Base-by-base conservation (phyloP, 2,888 invertebrate genomes). In the Mesopsocus fuscifrons region DNA sequence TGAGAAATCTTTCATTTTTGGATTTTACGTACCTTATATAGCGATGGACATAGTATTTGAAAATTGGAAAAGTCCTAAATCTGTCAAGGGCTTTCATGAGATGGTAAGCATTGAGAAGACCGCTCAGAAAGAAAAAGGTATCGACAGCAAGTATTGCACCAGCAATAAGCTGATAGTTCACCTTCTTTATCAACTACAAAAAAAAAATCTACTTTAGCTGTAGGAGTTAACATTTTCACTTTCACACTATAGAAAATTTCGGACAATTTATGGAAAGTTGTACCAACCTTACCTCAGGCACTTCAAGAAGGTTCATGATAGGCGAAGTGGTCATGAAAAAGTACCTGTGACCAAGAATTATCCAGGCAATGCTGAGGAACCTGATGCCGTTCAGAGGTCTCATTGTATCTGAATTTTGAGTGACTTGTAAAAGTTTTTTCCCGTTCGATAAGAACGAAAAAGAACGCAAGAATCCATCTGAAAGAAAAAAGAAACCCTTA, bases 351-450 rank as follows among this genome's bases (percentile, higher is more conserved):
- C 64, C 66, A 9, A 64, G 45, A 16, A 65, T 53, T 2, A 68
- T 62, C 60, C 65, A 66, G 33, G 55, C 51, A 45, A 64, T 66
- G 48, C 63, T 64, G 18, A 67, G 48, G 47, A 63, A 62, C 26
- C 71, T 57, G 4, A 72, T 58, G 8, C 71, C 71, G 49, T 69
- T 62, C 9, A 71, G 49, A 33, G 57, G 58, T 1, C 55, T 53
- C 17, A 66, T 50, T 15, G 56, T 55, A 2, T 54, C 56, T 2
- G 49, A 40, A 1, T 52, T 48, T 1, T 46, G 31, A 22, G 52
- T 38, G 1, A 57, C 59, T 13, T 46, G 53, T 13, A 63, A 45
- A 43, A 65, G 52, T 45, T 59, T 59, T 3, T 48, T 49, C 1
- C 55, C 55, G 48, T 63, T 65, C 4, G 56, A 57, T 44, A 57